Evolutionary conservation across 2,888 invertebrate species (phyloP), one percentile per base, ranked within the genome.

Genomic region (Cantharis rustica): DNA sequence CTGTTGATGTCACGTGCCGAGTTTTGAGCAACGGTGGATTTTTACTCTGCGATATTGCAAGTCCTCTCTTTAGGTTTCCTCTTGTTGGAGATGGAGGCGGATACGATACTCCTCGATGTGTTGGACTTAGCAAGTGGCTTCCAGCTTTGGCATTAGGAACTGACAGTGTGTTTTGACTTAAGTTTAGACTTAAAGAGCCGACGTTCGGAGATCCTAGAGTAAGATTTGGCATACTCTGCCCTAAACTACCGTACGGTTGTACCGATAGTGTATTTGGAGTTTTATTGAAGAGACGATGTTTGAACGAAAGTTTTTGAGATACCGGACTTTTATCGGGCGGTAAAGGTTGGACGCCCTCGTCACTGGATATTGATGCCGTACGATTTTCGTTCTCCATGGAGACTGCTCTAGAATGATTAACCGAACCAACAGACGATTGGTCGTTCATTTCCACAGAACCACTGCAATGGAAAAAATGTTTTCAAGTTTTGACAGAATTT

Each of bases 1-100:
- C 69, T 13, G 80, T 81, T 61, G 78, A 78, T 75, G 90, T 88
- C 20, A 95, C 92, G 85, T 95, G 94, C 70, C 95, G 91, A 83
- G 95, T 95, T 88, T 96, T 96, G 71, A 93, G 90, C 72, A 96
- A 90, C 10, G 95, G 96, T 76, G 96, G 96, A 87, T 95, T 93
- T 85, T 95, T 93, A 84, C 92, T 92, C 83, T 93, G 91, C 16
- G 94, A 94, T 85, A 95, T 93, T 61, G 94, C 93, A 84, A 93
- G 87, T 17, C 93, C 93, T 75, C 94, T 90, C 82, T 91, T 90
- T 73, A 94, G 84, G 72, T 93, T 93, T 70, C 90, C 93, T 84
- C 93, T 91, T 76, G 91, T 90, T 75, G 91, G 95, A 80, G 95
- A 95, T 20, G 95, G 95, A 9, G 96, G 96, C 73, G 96, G 95